Evolutionary conservation across 2,888 invertebrate species (phyloP), one percentile per base, ranked within the genome.

Genomic region (Mermis nigrescens): DNA sequence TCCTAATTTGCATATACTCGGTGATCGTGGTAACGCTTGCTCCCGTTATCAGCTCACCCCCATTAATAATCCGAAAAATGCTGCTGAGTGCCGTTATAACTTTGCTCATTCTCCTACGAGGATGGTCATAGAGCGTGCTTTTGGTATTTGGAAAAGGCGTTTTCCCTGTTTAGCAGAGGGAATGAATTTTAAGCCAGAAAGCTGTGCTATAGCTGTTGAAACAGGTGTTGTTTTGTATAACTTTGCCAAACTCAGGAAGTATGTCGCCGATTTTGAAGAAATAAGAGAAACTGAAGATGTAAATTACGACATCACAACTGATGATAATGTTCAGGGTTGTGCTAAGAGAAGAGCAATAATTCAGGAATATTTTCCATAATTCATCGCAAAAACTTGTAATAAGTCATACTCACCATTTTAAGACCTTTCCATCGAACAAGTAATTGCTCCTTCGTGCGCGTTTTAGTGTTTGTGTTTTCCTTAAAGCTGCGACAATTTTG

Each of bases 121-220:
- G 19, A 12, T 38, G 38, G 19, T 19, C 19, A 38, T 38, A 38
- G 38, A 38, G 19, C 38, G 19, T 12, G 19, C 38, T 12, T 12
- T 12, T 38, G 38, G 38, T 12, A 56, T 56, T 12, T 7, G 3
- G 57, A 56, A 56, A 48, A 48, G 57, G 46, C 46, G 57, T 4
- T 56, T 56, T 22, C 46, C 57, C 28, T n/a, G 7, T 4, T n/a
- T 54, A 15, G 2, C n/a, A 27, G 12, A 24, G 12, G 26, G 54
- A 15, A 4, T 54, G 29, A 12, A 27, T 24, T 54, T 54, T 28
- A 7, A 7, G 12, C 54, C 54, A 27, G 54, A 54, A 54, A 54
- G 29, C 24, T n/a, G 24, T 7, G 12, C 4, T 54, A 27, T 28
- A 7, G n/a, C 28, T 15, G 28, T 54, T 27, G 54, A 27, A 27